These are phyloP conservation scores for Aphaenogaster ashmeadi DNA, from an alignment of 1,140 invertebrate genomes.

Conservation along the genomic window DNA sequence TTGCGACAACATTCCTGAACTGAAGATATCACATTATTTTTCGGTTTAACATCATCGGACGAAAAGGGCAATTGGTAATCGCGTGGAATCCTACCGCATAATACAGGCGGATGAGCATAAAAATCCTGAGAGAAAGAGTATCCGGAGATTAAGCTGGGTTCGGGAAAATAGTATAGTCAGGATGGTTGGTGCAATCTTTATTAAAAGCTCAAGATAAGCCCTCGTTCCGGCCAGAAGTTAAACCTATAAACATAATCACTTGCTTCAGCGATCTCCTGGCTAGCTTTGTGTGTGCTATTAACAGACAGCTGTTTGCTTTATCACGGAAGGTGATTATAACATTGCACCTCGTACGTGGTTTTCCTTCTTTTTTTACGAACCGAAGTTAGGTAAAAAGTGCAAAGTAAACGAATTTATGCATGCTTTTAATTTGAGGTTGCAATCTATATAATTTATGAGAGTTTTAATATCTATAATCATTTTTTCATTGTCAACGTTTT, in stretches of 20 bases:
- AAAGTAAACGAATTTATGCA: not conserved
- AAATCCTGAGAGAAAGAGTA: constrained; percentile 46
- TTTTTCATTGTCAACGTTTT: not conserved
- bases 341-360: not conserved
- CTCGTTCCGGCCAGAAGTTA: constrained; percentile 69
- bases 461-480: not conserved
- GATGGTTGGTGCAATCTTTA: constrained; percentile 52
- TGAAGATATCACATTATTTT: not conserved
- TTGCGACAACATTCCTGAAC: not conserved
- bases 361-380: not conserved
- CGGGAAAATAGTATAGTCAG: constrained; percentile 37
- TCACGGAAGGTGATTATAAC: constrained; percentile 68
- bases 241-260: constrained; percentile 78
- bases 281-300: constrained; percentile 50
- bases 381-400: not conserved
- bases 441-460: not conserved
- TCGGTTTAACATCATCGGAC: not conserved
- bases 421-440: constrained; percentile 9
- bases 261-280: constrained; percentile 19
- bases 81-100: not conserved
- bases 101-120: constrained; percentile 58
- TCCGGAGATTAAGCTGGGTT: constrained; percentile 68
- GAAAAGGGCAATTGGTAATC: constrained; percentile 21
- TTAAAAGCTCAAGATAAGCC: constrained; percentile 81
- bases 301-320: constrained; percentile 74